Evolutionary conservation across 2,113 vertebrate genomes (phyloP).

Genomic region (Platichthys flesus): DNA sequence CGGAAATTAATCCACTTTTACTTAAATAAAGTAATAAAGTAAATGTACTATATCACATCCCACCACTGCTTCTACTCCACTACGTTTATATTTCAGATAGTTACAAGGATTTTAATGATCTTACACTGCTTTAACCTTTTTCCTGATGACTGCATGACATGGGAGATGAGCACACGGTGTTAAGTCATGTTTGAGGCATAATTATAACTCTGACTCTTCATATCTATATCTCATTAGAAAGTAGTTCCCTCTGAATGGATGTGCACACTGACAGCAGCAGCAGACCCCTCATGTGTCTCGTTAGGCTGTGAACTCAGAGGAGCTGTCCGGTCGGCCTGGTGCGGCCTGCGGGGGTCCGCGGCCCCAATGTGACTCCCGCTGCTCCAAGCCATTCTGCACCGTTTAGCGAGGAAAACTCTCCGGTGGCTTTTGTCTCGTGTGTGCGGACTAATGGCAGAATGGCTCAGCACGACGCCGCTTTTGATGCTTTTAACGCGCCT

Average conservation of each 20-base stretch:
- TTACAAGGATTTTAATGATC: too few relatives aligned
- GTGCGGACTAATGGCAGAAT: conserved; percentile 63
- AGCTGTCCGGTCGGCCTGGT: conserved; percentile 32
- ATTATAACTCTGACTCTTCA: background rate
- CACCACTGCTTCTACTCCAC: too few relatives aligned
- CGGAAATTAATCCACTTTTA: too few relatives aligned
- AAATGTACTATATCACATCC: too few relatives aligned
- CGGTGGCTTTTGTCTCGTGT: conserved; percentile 72
- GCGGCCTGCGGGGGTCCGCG: conserved; percentile 57
- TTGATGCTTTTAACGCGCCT: conserved; percentile 78
- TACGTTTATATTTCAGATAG: too few relatives aligned
- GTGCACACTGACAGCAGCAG: background rate
- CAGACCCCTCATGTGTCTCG: conserved; percentile 64
- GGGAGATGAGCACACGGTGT: background rate
- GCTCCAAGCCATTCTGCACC: conserved; percentile 66
- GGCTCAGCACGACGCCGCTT: conserved; percentile 68
- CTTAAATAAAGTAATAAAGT: too few relatives aligned
- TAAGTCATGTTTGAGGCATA: background rate
- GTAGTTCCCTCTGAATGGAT: too few relatives aligned
- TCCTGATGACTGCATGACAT: too few relatives aligned
- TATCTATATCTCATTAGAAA: background rate
- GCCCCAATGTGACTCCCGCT: conserved; percentile 74
- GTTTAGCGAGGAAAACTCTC: conserved; percentile 77
- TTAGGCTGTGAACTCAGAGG: conserved; percentile 35
- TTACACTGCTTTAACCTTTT: too few relatives aligned